Evolutionary conservation across 2,797 vertebrate genomes (phyloP).

Genomic region (Pangasius krempfi): DNA sequence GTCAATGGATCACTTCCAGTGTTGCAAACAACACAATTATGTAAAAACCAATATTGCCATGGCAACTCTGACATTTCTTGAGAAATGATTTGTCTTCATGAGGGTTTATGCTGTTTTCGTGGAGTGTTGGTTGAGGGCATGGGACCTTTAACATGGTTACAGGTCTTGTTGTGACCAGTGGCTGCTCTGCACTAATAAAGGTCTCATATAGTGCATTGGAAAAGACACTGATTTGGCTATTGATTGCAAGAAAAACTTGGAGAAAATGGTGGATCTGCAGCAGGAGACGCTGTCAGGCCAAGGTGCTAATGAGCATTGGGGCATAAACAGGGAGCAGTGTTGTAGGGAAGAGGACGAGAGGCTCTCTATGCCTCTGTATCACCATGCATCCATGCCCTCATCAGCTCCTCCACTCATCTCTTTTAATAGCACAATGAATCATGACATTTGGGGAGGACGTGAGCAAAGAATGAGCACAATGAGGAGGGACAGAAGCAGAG

Average conservation of each 20-base stretch:
- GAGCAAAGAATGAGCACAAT: constrained; percentile 33
- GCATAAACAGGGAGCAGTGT: constrained; percentile 52
- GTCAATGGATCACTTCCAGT: not conserved
- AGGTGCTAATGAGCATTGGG: constrained; percentile 50
- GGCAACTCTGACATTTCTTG: constrained; percentile 48
- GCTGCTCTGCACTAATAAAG: not conserved
- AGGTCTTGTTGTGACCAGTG: constrained; percentile 4
- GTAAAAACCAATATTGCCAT: constrained; percentile 48
- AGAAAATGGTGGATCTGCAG: constrained; percentile 30
- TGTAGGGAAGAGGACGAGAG: constrained; percentile 33
- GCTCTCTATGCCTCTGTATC: constrained; percentile 27
- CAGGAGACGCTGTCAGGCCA: constrained; percentile 45
- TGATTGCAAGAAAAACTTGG: constrained; percentile 5
- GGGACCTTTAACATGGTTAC: not conserved
- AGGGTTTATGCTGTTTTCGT: not conserved
- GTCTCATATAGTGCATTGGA: not conserved
- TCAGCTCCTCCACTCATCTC: constrained; percentile 39
- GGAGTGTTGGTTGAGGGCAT: not conserved
- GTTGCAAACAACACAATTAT: constrained; percentile 49
- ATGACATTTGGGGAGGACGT: constrained; percentile 47
- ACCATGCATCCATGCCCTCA: constrained; percentile 36
- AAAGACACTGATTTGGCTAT: not conserved
- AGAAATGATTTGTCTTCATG: not conserved
- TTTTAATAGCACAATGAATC: constrained; percentile 55
- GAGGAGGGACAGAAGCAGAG: constrained; percentile 26